phyloP scores from a whole-genome alignment of 2,888 invertebrate species.

The Neuroscelio doddi region DNA sequence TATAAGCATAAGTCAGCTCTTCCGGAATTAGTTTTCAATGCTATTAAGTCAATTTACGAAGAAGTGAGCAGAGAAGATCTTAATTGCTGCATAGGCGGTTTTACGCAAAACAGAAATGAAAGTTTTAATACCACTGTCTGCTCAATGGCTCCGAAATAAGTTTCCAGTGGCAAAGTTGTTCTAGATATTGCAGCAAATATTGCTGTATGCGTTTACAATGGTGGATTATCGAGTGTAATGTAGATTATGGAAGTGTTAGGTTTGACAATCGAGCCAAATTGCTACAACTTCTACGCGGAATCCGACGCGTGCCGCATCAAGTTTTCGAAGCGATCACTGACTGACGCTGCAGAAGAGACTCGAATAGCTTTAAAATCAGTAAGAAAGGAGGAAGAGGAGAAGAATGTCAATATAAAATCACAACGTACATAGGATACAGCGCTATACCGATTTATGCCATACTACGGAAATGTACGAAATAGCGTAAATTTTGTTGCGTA shows the following conservation, averaged over 20 bases:
- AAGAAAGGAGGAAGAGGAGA: conserved; percentile 27
- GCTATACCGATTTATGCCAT: too few relatives aligned
- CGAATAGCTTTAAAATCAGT: conserved; percentile 13
- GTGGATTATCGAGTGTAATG: conserved; percentile 15
- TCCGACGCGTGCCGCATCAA: conserved; percentile 24
- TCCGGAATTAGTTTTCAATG: too few relatives aligned
- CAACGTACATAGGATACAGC: too few relatives aligned
- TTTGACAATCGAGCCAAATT: conserved; percentile 21
- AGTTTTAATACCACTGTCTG: conserved; percentile 9
- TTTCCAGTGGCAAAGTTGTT: too few relatives aligned
- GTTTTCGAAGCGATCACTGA: conserved; percentile 20
- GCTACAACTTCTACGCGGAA: conserved; percentile 34
- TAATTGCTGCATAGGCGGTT: too few relatives aligned
- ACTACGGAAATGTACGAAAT: too few relatives aligned
- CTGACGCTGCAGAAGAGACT: conserved; percentile 22
- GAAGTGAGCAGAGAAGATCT: too few relatives aligned
- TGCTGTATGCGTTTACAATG: conserved; percentile 16
- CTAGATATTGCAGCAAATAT: conserved; percentile 3
- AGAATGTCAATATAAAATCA: too few relatives aligned
- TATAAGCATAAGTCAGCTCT: too few relatives aligned
- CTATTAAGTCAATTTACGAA: too few relatives aligned
- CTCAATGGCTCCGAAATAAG: conserved; percentile 17
- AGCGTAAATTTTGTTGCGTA: too few relatives aligned
- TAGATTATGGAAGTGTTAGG: conserved; percentile 21
- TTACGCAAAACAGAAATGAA: too few relatives aligned